Evolutionary conservation across 2,797 vertebrate genomes (phyloP), one percentile per base, ranked within the genome.

Genomic region (Nannoperca australis): DNA sequence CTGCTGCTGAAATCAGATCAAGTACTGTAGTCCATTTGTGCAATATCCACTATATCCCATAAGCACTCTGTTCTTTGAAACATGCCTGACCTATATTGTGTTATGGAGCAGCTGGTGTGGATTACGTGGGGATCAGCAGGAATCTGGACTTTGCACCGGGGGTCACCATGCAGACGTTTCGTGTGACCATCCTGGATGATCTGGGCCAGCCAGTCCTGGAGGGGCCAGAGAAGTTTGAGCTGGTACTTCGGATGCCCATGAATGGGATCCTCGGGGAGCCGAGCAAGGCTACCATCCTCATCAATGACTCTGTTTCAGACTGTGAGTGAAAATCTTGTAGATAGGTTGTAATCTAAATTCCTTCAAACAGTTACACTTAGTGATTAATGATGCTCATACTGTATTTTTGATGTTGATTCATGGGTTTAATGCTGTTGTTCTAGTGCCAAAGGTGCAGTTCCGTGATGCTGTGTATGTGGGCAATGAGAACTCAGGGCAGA

Each of bases 381-480:
- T 18, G 9, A 50, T 61, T 63, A 20, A 40, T 56, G 66, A 64
- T 30, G 36, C 63, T 27, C 54, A 13, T 50, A 0, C 27, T 24
- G n/a, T 12, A 32, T 59, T 78, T 69, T 7, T 67, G 10, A 34
- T 78, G 13, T 63, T 76, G 20, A 73, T 53, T 60, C 62, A 78
- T 76, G 72, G 44, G 14, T 70, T 73, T 58, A 36, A 81, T 79
- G 58, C 5, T 73, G 22, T 70, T 36, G 22, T 50, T 82, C 7
- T 70, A 99, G 98, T 99, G 89, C 98, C 98, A 8, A 97, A 95
- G 89, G 96, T 99, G 87, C 97, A 99, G 45, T 99, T 99, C 91
- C 96, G 94, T 44, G 96, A 98, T 7, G 82, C 93, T 11, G 14
- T 93, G 1, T 96, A 97, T 59, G 83, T 86, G 55, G 96, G 94